phyloP scores from a whole-genome alignment of 1,140 invertebrate species.

The Ceratina japonica region DNA sequence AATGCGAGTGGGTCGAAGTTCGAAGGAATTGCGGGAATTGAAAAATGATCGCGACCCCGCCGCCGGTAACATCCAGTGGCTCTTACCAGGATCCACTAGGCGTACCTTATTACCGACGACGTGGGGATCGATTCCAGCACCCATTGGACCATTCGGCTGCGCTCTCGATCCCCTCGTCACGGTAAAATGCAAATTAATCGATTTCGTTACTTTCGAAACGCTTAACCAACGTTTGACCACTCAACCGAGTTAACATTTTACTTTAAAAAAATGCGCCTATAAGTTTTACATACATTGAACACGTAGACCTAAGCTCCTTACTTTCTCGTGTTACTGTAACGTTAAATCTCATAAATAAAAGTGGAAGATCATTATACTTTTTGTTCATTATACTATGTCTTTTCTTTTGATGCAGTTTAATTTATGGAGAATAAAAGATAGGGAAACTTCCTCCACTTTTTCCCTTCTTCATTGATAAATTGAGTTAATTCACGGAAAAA shows the following conservation, averaged over 20 bases:
- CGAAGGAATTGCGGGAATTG: constrained; percentile 9
- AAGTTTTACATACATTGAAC: no score
- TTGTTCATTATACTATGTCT: not conserved
- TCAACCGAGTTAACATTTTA: no score
- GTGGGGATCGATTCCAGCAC: constrained; percentile 67
- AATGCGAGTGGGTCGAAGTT: not conserved
- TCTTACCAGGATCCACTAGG: constrained; percentile 55
- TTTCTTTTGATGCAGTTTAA: not conserved
- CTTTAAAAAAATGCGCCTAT: no score
- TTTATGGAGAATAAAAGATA: not conserved
- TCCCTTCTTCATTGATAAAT: no score
- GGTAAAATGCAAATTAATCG: not conserved
- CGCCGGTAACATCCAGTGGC: constrained; percentile 70
- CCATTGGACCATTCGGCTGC: constrained; percentile 19
- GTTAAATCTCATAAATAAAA: no score
- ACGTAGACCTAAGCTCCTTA: no score
- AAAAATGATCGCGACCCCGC: constrained; percentile 56
- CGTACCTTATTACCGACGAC: constrained; percentile 76
- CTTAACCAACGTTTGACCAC: no score
- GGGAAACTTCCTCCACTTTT: not conserved
- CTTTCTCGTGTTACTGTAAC: no score
- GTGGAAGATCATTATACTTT: not conserved
- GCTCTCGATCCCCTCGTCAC: not conserved
- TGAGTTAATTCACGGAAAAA: no score
- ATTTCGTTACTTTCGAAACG: no score